Evolutionary conservation across 2,888 invertebrate species (phyloP).

Genomic region (Drosophila mercatorum): DNA sequence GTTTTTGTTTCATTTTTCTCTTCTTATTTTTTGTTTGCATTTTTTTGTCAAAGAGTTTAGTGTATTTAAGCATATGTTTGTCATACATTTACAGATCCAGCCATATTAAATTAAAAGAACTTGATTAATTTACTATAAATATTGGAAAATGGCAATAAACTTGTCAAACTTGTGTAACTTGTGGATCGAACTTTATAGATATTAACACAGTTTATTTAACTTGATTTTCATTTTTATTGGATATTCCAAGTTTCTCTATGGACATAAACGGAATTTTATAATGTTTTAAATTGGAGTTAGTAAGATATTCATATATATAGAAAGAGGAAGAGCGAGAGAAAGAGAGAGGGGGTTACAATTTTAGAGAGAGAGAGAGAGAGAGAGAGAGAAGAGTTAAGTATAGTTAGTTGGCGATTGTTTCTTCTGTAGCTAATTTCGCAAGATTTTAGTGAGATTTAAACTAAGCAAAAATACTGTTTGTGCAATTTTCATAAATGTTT

Average conservation of each 20-base stretch:
- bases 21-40: conserved; percentile 45
- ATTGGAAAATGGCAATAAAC: conserved; percentile 61
- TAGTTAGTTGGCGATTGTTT: conserved; percentile 21
- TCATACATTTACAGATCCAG: conserved; percentile 75
- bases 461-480: conserved; percentile 83
- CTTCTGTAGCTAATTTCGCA: conserved; percentile 36
- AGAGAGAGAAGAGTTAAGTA: conserved; percentile 13
- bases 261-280: conserved; percentile 50
- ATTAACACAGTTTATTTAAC: conserved; percentile 73
- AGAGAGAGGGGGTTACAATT: conserved; percentile 4
- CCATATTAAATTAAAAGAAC: conserved; percentile 56
- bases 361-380: neutral
- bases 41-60: conserved; percentile 38
- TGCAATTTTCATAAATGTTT: conserved; percentile 69
- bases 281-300: conserved; percentile 20
- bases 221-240: conserved; percentile 40
- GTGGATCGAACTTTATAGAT: conserved; percentile 60
- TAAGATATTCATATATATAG: conserved; percentile 10
- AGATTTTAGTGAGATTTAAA: conserved; percentile 44
- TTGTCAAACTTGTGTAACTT: conserved; percentile 32
- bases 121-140: conserved; percentile 48
- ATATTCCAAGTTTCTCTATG: conserved; percentile 28
- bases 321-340: neutral
- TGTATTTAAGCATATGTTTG: conserved; percentile 53
- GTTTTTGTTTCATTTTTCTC: conserved; percentile 33